Conservation (phyloP, 2,888 invertebrate genomes). For the Morpho deidamia region DNA sequence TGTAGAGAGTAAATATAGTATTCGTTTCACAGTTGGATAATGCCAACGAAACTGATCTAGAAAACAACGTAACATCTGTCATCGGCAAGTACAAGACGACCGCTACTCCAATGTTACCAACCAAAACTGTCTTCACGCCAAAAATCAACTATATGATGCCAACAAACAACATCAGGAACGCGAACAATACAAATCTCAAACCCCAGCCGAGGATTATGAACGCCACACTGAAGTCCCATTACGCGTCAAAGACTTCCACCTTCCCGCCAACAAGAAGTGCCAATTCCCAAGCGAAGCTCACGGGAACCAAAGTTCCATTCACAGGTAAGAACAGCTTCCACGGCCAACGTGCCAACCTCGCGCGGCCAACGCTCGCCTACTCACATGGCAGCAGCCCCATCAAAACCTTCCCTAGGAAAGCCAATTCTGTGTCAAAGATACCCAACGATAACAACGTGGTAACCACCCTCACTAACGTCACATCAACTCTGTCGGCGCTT, state of each 20-base stretch:
- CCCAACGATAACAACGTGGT: slow-evolving; percentile 44
- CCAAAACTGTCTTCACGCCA: slow-evolving; percentile 59
- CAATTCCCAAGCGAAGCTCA: slow-evolving; percentile 54
- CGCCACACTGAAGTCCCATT: slow-evolving; percentile 52
- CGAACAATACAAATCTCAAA: slow-evolving; percentile 62
- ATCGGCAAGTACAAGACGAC: slow-evolving; percentile 70
- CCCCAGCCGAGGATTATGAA: slow-evolving; percentile 52
- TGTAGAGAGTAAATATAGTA: too few species aligned
- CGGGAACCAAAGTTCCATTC: slow-evolving; percentile 49
- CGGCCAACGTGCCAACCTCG: slow-evolving; percentile 66
- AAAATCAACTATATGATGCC: slow-evolving; percentile 71
- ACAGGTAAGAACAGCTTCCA: slow-evolving; percentile 62
- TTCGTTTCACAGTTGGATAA: slow-evolving; percentile 55
- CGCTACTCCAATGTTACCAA: slow-evolving; percentile 62
- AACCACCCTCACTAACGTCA: slow-evolving; percentile 52
- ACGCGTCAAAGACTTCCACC: slow-evolving; percentile 63
- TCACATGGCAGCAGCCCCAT: slow-evolving; percentile 57
- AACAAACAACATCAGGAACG: slow-evolving; percentile 63
- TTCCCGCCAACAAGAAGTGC: slow-evolving; percentile 70
- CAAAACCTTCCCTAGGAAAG: slow-evolving; percentile 62
- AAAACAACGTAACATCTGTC: slow-evolving; percentile 66
- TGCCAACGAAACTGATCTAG: slow-evolving; percentile 60
- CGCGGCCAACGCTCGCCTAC: slow-evolving; percentile 53
- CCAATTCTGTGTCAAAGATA: slow-evolving; percentile 42
- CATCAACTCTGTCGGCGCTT: slow-evolving; percentile 60